Evolutionary conservation across 2,113 vertebrate species (phyloP), one percentile per base, ranked within the genome.

Genomic region (Myotis lucifugus): DNA sequence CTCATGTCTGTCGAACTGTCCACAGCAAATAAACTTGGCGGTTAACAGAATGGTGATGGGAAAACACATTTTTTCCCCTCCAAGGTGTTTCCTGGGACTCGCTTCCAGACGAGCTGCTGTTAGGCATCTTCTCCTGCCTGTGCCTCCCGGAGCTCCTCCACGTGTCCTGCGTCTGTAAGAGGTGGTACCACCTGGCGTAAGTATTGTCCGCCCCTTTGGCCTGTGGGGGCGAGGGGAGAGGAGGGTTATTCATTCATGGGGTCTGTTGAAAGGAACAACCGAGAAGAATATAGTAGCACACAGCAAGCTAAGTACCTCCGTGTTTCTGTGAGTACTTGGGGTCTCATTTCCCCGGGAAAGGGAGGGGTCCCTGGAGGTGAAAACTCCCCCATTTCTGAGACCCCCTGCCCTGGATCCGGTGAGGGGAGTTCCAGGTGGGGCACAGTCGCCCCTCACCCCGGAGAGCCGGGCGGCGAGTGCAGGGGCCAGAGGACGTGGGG

Each of bases 61-160:
- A 37, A 91, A 50, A n/a, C 46, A 12, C 34, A 48, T 29, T 4
- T 70, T 64, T 90, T 21, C 18, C 18, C 32, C 34, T 19, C 13
- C 1, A 93, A 99, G 99, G 97, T n/a, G 18, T 99, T 76, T 99
- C 98, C 8, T 99, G 99, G 99, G 98, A 99, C 96, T 97, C 97
- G 0, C 98, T 99, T 3, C 99, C 99, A 0, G 99, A 99, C 8
- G 99, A 99, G 95, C 97, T 99, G 76, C 98, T 99, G 3, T 91
- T 99, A 83, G 97, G 98, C 42, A 98, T 99, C 97, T 98, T 99
- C 87, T 98, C 97, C 7, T 98, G 95, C 93, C 98, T 99, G 4
- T 98, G 99, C 8, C 97, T 99, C 70, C 98, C 95, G 2, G 99
- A 99, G 40, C 99, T 99, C 15, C 93, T 99, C 6, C 98, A 98